Conservation (phyloP, 2,888 invertebrate species). For the Cryptophagus acutangulus region DNA sequence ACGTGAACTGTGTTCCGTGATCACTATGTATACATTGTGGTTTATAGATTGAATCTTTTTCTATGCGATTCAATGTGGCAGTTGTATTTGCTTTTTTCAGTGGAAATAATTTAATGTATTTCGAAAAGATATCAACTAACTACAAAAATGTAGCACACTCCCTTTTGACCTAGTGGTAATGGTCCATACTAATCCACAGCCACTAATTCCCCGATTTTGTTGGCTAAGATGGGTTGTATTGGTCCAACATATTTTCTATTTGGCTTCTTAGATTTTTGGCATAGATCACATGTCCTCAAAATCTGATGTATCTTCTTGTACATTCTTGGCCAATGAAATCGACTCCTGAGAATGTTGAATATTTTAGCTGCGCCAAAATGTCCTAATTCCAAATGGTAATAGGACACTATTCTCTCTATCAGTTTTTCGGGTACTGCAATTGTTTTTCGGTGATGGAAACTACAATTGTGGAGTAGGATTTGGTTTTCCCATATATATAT, state of each 20-base stretch:
- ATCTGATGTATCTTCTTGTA: constrained; percentile 2
- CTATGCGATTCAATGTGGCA: too few species aligned
- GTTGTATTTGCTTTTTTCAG: constrained; percentile 13
- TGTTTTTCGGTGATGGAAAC: too few species aligned
- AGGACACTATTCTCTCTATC: not conserved
- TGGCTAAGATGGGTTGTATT: constrained; percentile 10
- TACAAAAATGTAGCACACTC: constrained; percentile 23
- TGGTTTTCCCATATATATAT: too few species aligned
- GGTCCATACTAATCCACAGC: constrained; percentile 24
- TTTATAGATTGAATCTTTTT: too few species aligned
- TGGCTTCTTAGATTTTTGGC: constrained; percentile 21
- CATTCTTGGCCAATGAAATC: constrained; percentile 11
- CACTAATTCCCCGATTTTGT: constrained; percentile 15
- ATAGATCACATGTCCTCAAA: constrained; percentile 17
- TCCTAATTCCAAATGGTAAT: constrained; percentile 13
- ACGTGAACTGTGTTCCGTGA: constrained; percentile 27
- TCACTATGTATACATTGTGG: constrained; percentile 16
- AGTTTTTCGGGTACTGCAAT: not conserved
- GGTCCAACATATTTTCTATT: too few species aligned
- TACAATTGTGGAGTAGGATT: too few species aligned
- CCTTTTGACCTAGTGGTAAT: constrained; percentile 16
- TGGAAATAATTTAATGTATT: constrained; percentile 24
- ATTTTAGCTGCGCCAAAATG: constrained; percentile 17
- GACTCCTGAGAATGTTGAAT: constrained; percentile 3
- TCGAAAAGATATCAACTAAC: constrained; percentile 24